Evolutionary conservation across 2,797 vertebrate genomes (phyloP).

Genomic region (Sebastes cheni): DNA sequence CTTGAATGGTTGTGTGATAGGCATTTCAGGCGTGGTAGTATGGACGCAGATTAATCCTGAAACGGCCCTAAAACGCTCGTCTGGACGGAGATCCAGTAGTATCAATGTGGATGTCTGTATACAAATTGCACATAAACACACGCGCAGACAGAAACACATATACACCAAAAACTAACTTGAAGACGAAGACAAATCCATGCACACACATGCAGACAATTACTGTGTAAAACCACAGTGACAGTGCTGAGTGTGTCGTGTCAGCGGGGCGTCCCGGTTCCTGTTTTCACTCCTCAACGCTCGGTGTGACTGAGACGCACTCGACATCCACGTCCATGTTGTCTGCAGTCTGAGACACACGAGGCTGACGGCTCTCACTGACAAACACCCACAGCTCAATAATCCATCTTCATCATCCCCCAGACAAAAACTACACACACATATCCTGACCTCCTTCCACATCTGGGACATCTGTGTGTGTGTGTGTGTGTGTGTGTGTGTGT

Average conservation of each 20-base stretch:
- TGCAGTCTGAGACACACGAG: slow-evolving; percentile 15
- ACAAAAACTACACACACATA: background rate
- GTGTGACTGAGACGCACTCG: slow-evolving; percentile 6
- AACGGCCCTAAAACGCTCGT: no score
- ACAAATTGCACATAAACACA: background rate
- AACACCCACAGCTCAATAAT: slow-evolving; percentile 1
- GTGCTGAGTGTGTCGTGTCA: slow-evolving; percentile 33
- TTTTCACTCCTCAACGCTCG: slow-evolving; percentile 50
- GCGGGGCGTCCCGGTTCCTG: slow-evolving; percentile 41
- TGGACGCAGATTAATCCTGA: no score
- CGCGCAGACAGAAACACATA: background rate
- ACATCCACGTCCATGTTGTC: slow-evolving; percentile 15
- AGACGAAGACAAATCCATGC: background rate
- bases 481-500: background rate
- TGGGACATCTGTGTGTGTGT: slow-evolving; percentile 2
- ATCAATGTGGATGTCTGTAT: background rate
- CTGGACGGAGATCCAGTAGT: no score
- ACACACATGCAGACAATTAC: slow-evolving; percentile 41
- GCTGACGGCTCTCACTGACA: slow-evolving; percentile 25
- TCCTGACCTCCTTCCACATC: background rate
- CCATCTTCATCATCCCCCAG: slow-evolving; percentile 38
- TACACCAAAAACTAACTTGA: background rate
- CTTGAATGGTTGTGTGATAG: no score
- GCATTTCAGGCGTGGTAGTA: no score
- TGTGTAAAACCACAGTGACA: slow-evolving; percentile 17